A percentile compares a stretch with the other conserved stretches of the same genome.
These are phyloP conservation scores for Melanotaenia duboulayi DNA, from an alignment of 2,113 vertebrate genomes.

Conservation along the genomic window DNA sequence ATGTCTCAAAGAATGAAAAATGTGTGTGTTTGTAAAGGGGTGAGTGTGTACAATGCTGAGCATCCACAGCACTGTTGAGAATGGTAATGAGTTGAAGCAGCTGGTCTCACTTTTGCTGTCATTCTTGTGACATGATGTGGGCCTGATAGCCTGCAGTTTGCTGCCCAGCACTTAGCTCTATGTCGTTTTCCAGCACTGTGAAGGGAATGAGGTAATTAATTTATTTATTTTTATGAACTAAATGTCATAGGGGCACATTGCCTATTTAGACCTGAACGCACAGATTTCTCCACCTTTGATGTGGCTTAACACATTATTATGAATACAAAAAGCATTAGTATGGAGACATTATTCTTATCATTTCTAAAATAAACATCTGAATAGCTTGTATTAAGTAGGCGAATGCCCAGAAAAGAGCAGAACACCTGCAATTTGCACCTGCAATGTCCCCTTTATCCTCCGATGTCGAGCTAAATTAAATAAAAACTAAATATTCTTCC, in stretches of 20 bases:
- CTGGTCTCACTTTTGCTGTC: conserved; percentile 64
- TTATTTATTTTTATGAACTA: neutral
- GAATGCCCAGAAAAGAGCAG: neutral
- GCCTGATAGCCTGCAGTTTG: conserved; percentile 31
- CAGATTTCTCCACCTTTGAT: neutral
- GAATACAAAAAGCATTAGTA: neutral
- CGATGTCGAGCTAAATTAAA: conserved; percentile 42
- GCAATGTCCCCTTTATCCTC: neutral
- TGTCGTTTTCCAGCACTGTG: neutral
- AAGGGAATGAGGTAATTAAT: conserved; percentile 30
- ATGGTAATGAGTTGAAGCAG: conserved; percentile 66
- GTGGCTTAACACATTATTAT: neutral
- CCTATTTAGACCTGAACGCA: neutral
- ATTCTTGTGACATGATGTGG: conserved; percentile 50
- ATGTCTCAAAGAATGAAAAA: conserved; percentile 46
- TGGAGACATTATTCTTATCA: neutral
- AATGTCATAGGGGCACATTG: neutral
- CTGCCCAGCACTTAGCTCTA: conserved; percentile 5
- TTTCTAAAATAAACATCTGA: neutral
- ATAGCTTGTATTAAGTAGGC: neutral
- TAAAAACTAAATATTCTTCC: conserved; percentile 40
- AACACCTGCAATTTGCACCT: conserved; percentile 45
- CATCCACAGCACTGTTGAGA: conserved; percentile 31
- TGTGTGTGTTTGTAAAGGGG: conserved; percentile 7
- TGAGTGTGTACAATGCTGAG: neutral